These are phyloP conservation scores for Daubentonia madagascariensis DNA, from an alignment of 2,113 vertebrate genomes.

Conservation along the genomic window DNA sequence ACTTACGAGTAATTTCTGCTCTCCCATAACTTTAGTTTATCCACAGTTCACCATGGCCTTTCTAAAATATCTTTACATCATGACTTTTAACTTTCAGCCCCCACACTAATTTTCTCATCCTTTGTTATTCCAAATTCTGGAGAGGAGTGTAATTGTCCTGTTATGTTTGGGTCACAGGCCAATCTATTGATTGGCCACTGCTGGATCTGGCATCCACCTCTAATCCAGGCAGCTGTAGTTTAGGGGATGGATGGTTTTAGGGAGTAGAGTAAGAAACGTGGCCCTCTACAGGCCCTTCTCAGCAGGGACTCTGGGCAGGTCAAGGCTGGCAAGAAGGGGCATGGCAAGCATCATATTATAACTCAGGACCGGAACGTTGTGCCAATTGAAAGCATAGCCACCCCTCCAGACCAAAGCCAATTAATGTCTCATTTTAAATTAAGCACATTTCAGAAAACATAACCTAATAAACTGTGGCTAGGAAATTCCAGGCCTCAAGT, in stretches of 20 bases:
- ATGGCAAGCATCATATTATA: background rate
- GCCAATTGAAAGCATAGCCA: background rate
- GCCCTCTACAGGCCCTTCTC: background rate
- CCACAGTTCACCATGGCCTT: background rate
- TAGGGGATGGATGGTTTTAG: background rate
- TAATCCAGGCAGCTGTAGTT: background rate
- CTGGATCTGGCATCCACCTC: background rate
- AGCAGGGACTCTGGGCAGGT: background rate
- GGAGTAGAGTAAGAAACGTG: background rate
- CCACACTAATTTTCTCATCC: background rate
- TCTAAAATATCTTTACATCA: background rate
- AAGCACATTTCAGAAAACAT: conserved; percentile 41
- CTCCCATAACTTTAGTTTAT: background rate
- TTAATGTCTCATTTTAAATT: conserved; percentile 38
- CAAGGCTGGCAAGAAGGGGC: background rate
- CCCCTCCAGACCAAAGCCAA: background rate
- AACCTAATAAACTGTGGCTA: conserved; percentile 34
- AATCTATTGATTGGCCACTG: background rate
- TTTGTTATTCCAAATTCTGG: background rate
- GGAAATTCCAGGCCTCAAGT: conserved; percentile 6
- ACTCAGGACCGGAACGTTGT: background rate
- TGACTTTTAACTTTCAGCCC: background rate
- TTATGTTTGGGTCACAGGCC: background rate
- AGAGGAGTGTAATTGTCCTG: background rate
- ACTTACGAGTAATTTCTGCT: background rate